Percentiles rank a stretch among this genome's conserved stretches.
phyloP scores from a whole-genome alignment of 2,797 vertebrate species.

The Chiloscyllium punctatum region DNA sequence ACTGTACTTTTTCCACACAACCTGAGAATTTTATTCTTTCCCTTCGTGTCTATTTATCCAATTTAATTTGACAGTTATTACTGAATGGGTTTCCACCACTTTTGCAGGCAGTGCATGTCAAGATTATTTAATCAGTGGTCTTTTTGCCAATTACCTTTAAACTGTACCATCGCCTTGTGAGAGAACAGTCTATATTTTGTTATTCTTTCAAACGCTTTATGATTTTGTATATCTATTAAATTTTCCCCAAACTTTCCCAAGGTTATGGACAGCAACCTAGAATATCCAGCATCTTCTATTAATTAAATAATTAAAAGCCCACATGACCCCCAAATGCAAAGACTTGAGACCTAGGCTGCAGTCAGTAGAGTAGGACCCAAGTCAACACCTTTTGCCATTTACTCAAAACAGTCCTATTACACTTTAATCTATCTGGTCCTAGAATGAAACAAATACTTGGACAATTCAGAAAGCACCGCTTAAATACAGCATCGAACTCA shows the following conservation, averaged over 20 bases:
- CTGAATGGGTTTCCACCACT: not conserved
- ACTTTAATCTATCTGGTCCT: not conserved
- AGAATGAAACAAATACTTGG: not conserved
- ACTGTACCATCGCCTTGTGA: not conserved
- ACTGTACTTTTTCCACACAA: not conserved
- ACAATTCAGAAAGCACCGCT: not conserved
- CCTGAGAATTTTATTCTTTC: not conserved
- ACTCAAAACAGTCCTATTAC: constrained; percentile 41
- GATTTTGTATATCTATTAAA: not conserved
- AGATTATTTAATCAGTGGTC: not conserved
- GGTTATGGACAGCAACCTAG: not conserved
- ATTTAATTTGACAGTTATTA: not conserved
- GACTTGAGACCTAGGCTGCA: no score
- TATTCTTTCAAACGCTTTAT: not conserved
- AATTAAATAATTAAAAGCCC: not conserved
- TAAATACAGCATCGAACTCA: constrained; percentile 55
- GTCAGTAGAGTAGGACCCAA: not conserved
- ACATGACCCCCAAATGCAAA: no score
- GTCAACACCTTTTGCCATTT: constrained; percentile 43
- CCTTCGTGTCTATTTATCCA: not conserved
- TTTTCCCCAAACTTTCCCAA: not conserved
- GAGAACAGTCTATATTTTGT: not conserved
- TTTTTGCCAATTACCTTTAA: not conserved
- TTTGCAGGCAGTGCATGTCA: not conserved
- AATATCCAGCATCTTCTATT: not conserved